Conservation (phyloP, 2,797 vertebrate species). For the Uromys caudimaculatus region DNA sequence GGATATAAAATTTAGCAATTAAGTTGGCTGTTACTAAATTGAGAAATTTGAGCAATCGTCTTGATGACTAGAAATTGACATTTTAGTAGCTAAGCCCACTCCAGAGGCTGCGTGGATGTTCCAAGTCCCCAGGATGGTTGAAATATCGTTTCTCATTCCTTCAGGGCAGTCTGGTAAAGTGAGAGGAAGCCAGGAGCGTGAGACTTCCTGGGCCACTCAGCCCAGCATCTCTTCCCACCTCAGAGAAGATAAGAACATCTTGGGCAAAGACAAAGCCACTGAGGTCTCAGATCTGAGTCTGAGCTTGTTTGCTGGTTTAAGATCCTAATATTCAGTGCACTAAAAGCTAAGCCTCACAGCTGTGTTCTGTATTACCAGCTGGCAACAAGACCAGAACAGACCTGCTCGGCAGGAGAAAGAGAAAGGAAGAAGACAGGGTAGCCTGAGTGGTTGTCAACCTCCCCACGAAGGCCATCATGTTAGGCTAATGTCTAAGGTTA, state of each 20-base stretch:
- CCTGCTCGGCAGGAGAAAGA: neutral
- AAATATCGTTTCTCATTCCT: slow-evolving; percentile 23
- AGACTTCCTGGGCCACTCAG: neutral
- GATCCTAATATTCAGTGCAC: neutral
- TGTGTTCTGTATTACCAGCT: neutral
- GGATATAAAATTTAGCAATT: slow-evolving; percentile 74
- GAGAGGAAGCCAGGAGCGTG: neutral
- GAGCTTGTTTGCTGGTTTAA: neutral
- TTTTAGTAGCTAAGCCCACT: slow-evolving; percentile 66
- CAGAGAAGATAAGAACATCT: neutral
- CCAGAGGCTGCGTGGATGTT: slow-evolving; percentile 35
- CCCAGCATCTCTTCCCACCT: neutral
- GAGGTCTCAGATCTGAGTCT: neutral
- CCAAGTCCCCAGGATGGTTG: slow-evolving; percentile 25
- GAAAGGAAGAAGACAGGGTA: neutral
- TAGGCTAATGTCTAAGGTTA: neutral
- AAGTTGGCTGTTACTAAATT: slow-evolving; percentile 66
- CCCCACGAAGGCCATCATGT: neutral
- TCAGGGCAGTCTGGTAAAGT: neutral
- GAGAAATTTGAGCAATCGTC: slow-evolving; percentile 77
- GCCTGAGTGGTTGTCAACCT: neutral
- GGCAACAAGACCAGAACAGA: neutral
- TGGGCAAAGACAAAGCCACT: neutral
- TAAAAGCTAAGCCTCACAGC: neutral
- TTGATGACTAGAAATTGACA: slow-evolving; percentile 67